Evolutionary conservation across 37 sponge, comb jelly and placozoan species (phyloP).

Genomic region (Ephydatia muelleri): DNA sequence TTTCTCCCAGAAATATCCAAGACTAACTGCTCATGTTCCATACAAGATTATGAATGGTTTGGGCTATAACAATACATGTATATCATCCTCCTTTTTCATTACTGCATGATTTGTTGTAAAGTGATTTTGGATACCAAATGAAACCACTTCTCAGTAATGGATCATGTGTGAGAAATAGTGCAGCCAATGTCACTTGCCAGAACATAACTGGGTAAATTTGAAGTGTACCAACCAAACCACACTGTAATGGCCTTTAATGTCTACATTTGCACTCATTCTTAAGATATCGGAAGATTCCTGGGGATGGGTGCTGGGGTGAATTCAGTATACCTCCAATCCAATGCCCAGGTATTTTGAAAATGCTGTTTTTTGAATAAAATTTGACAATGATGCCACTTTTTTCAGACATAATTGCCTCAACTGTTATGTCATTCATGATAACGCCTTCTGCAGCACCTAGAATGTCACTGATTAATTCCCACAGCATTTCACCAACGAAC

Average conservation of each 20-base stretch:
- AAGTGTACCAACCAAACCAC: too few species aligned
- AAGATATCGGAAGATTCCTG: neutral
- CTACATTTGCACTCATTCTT: too few species aligned
- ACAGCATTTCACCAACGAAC: too few species aligned
- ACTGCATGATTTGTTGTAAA: neutral
- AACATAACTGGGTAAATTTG: neutral
- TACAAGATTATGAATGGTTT: constrained; percentile 90
- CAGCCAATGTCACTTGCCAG: neutral
- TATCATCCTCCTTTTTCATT: neutral
- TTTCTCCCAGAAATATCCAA: constrained; percentile 31
- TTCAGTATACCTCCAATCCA: neutral
- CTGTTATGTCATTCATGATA: too few species aligned
- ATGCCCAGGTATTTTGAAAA: neutral
- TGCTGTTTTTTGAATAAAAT: too few species aligned
- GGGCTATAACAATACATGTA: neutral
- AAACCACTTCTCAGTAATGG: neutral
- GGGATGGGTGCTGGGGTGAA: neutral
- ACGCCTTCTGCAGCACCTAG: too few species aligned
- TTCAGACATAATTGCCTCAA: too few species aligned
- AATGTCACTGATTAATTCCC: too few species aligned
- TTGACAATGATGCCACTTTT: too few species aligned
- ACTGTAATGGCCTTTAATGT: neutral
- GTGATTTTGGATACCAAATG: neutral
- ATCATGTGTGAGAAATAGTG: neutral
- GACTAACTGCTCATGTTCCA: constrained; percentile 59